Conservation (phyloP, 2,888 invertebrate genomes). For the Smittia sp. region DNA sequence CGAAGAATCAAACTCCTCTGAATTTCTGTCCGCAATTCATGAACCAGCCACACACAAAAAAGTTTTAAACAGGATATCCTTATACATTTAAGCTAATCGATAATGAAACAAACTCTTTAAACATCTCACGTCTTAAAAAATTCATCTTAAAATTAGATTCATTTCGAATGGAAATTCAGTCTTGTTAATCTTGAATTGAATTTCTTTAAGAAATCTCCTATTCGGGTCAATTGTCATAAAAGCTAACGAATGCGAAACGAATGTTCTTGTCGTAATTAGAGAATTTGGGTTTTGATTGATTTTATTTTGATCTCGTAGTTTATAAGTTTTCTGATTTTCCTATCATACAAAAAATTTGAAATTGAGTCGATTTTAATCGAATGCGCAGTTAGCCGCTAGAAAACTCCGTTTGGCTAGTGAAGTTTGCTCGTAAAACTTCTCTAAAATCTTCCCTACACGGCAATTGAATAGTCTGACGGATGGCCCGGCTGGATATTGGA, state of each 20-base stretch:
- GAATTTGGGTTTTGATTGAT: slow-evolving; percentile 10
- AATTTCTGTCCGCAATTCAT: neutral
- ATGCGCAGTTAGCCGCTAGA: neutral
- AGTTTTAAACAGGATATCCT: neutral
- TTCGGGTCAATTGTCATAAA: neutral
- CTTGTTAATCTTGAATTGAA: slow-evolving; percentile 17
- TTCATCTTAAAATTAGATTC: slow-evolving; percentile 8
- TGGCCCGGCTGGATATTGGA: slow-evolving; percentile 56
- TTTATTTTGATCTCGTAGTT: neutral
- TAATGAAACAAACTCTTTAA: too few species aligned
- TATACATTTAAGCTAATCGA: too few species aligned
- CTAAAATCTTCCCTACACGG: slow-evolving; percentile 57
- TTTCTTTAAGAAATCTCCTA: slow-evolving; percentile 2
- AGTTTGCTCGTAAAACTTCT: neutral
- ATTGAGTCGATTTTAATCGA: neutral
- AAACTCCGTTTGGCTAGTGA: neutral
- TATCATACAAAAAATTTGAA: neutral
- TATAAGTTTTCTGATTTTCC: neutral
- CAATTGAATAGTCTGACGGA: slow-evolving; percentile 71
- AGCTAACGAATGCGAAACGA: neutral
- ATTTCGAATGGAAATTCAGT: slow-evolving; percentile 22
- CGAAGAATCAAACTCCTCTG: too few species aligned
- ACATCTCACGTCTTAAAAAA: neutral
- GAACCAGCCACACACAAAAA: neutral
- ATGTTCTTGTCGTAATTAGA: neutral